Evolutionary conservation across 2,888 invertebrate genomes (phyloP).

Genomic region (Sthenelais limicola): DNA sequence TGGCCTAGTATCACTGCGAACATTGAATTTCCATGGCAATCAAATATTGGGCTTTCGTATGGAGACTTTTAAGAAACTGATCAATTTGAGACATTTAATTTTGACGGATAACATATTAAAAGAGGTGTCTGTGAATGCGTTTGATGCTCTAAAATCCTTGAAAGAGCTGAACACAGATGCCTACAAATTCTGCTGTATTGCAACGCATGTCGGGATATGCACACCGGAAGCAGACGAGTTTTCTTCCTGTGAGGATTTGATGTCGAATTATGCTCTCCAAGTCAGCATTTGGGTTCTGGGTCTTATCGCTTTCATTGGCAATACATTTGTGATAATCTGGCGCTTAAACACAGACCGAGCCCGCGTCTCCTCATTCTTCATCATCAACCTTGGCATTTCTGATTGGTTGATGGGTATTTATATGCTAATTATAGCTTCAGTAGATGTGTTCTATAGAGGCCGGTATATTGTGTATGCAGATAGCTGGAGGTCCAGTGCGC

Average conservation of each 20-base stretch:
- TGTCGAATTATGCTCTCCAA: conserved; percentile 48
- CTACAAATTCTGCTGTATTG: conserved; percentile 63
- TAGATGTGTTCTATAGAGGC: conserved; percentile 75
- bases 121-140: conserved; percentile 27
- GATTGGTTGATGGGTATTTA: conserved; percentile 77
- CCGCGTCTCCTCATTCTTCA: conserved; percentile 72
- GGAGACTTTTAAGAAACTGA: neutral
- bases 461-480: conserved; percentile 69
- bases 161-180: conserved; percentile 53
- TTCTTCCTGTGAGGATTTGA: conserved; percentile 47
- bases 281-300: conserved; percentile 78
- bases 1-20: conserved; percentile 18
- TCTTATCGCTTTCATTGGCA: conserved; percentile 76
- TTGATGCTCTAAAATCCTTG: conserved; percentile 34
- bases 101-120: conserved; percentile 29
- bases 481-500: conserved; percentile 60
- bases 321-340: conserved; percentile 72
- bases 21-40: conserved; percentile 7
- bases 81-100: conserved; percentile 9
- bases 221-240: conserved; percentile 43
- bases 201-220: conserved; percentile 51
- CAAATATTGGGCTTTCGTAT: neutral
- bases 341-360: conserved; percentile 75
- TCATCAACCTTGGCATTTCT: neutral
- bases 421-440: conserved; percentile 76